phyloP scores from a whole-genome alignment of 2,888 invertebrate genomes.

The Sarcophaga variegata region DNA sequence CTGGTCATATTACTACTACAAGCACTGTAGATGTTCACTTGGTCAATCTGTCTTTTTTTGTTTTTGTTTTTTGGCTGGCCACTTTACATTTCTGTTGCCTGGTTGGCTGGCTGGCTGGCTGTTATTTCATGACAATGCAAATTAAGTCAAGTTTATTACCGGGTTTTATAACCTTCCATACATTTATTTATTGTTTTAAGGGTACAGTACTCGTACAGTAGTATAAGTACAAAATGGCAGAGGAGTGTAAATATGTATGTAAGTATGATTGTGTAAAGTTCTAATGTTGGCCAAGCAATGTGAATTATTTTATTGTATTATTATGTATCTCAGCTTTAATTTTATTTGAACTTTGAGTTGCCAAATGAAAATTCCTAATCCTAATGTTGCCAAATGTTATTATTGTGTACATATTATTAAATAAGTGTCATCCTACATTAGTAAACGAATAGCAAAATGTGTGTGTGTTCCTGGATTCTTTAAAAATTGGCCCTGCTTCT shows the following conservation, averaged over 20 bases:
- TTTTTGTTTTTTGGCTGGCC: not conserved
- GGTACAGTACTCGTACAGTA: not conserved
- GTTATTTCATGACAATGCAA: conserved; percentile 62
- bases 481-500: too few species aligned
- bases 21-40: not conserved
- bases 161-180: conserved; percentile 56
- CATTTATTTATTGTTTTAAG: conserved; percentile 49
- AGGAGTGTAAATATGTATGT: not conserved
- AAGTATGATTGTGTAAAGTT: not conserved
- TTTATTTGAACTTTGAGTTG: too few species aligned
- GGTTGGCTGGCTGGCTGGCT: conserved; percentile 11
- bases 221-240: too few species aligned
- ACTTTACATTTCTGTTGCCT: conserved; percentile 8
- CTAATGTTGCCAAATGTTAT: too few species aligned
- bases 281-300: too few species aligned
- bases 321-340: too few species aligned
- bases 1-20: conserved; percentile 23
- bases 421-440: too few species aligned
- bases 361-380: too few species aligned
- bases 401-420: too few species aligned
- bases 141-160: conserved; percentile 69
- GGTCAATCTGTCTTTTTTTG: not conserved
- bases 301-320: too few species aligned
- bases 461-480: too few species aligned
- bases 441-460: too few species aligned